These are phyloP conservation scores for Alitta virens DNA, from an alignment of 2,888 invertebrate genomes.

Conservation along the genomic window DNA sequence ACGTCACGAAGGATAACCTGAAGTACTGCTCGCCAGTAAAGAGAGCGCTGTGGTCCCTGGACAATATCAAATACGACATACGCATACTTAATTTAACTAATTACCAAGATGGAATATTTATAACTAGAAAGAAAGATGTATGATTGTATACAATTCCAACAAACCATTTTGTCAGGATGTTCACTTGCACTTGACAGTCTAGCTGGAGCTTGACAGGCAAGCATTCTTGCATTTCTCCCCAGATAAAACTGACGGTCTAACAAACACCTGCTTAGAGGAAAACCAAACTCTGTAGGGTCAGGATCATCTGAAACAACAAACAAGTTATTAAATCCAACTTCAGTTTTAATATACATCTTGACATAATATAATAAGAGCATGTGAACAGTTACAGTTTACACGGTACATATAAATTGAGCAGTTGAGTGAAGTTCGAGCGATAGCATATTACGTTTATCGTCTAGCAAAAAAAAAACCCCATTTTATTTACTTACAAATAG, in stretches of 20 bases:
- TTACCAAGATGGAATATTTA: too few species aligned
- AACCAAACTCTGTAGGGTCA: slow-evolving; percentile 27
- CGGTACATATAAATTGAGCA: too few species aligned
- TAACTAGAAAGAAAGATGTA: too few species aligned
- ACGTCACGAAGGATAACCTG: slow-evolving; percentile 61
- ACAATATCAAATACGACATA: background rate
- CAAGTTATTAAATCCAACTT: too few species aligned
- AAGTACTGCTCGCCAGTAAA: slow-evolving; percentile 66
- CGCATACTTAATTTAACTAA: too few species aligned
- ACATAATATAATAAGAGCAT: background rate
- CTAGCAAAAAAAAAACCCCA: too few species aligned
- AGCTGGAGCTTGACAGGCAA: slow-evolving; percentile 81
- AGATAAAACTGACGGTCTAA: slow-evolving; percentile 55
- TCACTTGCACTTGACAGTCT: slow-evolving; percentile 59
- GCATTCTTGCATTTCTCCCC: slow-evolving; percentile 79
- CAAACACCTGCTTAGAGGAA: slow-evolving; percentile 41
- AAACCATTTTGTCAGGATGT: background rate
- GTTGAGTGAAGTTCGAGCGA: too few species aligned
- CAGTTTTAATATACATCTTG: background rate
- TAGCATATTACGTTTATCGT: too few species aligned
- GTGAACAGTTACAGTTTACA: too few species aligned
- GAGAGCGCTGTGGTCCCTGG: slow-evolving; percentile 7
- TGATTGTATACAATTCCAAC: too few species aligned
- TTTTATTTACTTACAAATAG: too few species aligned
- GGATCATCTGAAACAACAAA: too few species aligned